Base-by-base conservation (phyloP, 2,888 invertebrate genomes). In the Arge pagana region DNA sequence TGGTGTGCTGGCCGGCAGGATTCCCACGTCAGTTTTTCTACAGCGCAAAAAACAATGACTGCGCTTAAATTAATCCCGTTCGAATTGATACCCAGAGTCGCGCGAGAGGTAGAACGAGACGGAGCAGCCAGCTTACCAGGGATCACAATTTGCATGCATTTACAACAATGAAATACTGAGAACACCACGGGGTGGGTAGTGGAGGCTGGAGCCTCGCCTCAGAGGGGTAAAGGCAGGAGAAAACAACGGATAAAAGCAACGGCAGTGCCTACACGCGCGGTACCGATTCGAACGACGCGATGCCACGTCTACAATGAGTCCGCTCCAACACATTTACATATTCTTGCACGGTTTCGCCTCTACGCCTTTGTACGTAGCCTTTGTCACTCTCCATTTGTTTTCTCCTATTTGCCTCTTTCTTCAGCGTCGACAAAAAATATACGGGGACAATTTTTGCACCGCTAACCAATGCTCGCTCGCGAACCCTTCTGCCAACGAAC, bases 41-140 rank as follows among this genome's bases (percentile, higher is more conserved):
- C n/a, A 18, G 60, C 58, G 54, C 56, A 65, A 62, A 65, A 64
- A 62, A 68, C 66, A 68, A 67, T 66, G 65, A 65, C 64, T 62
- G 58, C 63, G 64, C 64, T 60, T 63, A 62, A 67, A 66, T 68
- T 68, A 67, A 66, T 68, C 65, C 65, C 62, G 62, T 66, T 65
- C 61, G 65, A 66, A 67, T 65, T 66, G 67, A 65, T 68, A 67
- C 67, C 23, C 26, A 4, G 11, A 16, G 50, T 28, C n/a, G n/a
- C n/a, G n/a, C n/a, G n/a, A 23, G 13, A 40, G 10, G 7, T 5
- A 35, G 8, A 40, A 19, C 1, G 11, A 3, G 3, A 33, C 28
- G 61, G 60, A 59, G 43, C 56, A 16, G 23, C 26, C 58, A 56
- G 43, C 33, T 43, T 28, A 30, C 42, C 16, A 15, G 63, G 61